These are phyloP conservation scores for Rallus limicola DNA, from an alignment of 2,113 vertebrate species.

Conservation along the genomic window DNA sequence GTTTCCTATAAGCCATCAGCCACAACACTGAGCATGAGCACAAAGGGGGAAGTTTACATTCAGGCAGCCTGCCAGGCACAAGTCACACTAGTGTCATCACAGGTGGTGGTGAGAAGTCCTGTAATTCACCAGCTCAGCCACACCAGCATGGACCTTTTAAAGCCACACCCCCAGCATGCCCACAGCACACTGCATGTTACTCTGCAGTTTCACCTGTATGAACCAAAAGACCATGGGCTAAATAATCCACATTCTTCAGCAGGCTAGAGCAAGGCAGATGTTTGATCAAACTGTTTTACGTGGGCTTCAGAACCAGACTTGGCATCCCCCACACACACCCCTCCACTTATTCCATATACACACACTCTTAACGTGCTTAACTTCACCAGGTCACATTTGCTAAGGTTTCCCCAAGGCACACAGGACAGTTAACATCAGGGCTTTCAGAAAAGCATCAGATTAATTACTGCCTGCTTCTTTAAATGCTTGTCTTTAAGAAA, in stretches of 20 bases:
- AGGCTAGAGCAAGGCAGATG: background rate
- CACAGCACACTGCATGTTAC: background rate
- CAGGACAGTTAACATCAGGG: background rate
- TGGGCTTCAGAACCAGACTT: background rate
- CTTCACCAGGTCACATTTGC: background rate
- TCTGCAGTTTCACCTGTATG: background rate
- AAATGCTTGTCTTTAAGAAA: background rate
- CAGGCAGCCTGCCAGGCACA: background rate
- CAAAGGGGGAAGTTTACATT: background rate
- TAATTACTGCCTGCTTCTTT: background rate
- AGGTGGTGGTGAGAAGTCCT: background rate
- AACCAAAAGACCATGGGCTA: background rate
- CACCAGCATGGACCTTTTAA: background rate
- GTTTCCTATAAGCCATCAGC: background rate
- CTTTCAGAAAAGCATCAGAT: background rate
- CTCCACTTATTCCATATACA: no score
- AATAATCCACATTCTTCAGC: background rate
- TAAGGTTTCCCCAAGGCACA: background rate
- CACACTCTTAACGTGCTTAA: no score
- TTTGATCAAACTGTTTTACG: background rate
- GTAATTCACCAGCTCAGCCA: background rate
- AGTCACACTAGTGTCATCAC: background rate
- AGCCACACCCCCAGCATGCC: rapidly evolving
- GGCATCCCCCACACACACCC: background rate
- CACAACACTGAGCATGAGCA: background rate